Base-by-base conservation (phyloP, 2,113 vertebrate genomes). In the Sylvilagus bachmani region DNA sequence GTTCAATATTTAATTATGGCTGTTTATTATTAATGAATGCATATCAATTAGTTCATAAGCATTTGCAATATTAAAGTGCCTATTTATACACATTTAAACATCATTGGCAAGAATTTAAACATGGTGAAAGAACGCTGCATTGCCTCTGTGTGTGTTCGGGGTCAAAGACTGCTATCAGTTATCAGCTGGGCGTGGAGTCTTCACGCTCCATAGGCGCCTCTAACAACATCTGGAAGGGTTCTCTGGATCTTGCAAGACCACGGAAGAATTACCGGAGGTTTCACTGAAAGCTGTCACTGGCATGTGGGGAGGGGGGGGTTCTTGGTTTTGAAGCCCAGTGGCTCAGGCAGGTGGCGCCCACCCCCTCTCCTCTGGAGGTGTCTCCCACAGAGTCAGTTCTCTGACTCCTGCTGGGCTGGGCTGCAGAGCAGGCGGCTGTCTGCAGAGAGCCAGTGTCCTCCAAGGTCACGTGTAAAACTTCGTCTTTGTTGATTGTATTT, bases 401-500 rank as follows among this genome's bases (percentile, higher is more conserved):
- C 85, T 25, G 71, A 53, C 21, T 21, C 27, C 2, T 14, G 53
- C 67, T 58, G 17, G 51, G n/a, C 67, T 61, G 62, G 25, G 36
- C 49, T 44, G n/a, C 11, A 69, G 33, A 84, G 58, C 33, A 24
- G 10, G 61, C 22, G 11, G 74, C 10, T 86, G 13, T 58, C 36
- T 71, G 66, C 29, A 66, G 83, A 62, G 36, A 89, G 33, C 33
- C 5, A 16, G 7, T 44, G 71, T 27, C 49, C 58, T 38, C 36
- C n/a, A 64, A 78, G 29, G 25, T 27, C 36, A 73, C 66, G 55
- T 82, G 83, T 66, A 64, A 93, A 78, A 88, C 14, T 36, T 2
- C 14, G 64, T 12, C 71, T 71, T 80, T 22, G 44, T 83, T 92
- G 73, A 38, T 88, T 90, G 17, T 73, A 14, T 73, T 92, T 86